Evolutionary conservation across 64 coral and sea anemone species (phyloP), one percentile per base, ranked within the genome.

Genomic region (Montipora cactus): DNA sequence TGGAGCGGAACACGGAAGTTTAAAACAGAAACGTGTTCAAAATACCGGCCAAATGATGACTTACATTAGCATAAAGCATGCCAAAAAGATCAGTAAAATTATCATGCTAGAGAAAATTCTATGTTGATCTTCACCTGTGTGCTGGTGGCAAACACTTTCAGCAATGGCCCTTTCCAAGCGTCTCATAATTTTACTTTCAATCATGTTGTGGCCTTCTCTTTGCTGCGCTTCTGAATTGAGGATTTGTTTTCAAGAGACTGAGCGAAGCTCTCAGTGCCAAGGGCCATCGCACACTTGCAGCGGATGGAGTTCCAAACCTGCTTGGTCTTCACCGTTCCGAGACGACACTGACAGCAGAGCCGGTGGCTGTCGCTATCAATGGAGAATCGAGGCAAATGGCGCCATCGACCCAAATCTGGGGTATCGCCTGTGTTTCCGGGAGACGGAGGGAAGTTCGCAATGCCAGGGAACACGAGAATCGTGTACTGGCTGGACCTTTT

Each of bases 251-350:
- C 3, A 10, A 12, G 91, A 93, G 74, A 93, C 91, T n/a, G 81
- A 93, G 50, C 81, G 91, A 8, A 87, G 91, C 45, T 93, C 81
- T 14, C 81, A 93, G 82, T 93, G 91, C 48, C 91, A 93, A 59
- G 91, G 91, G 12, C 25, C 82, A 1, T 37, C 81, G 46, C 45
- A 74, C 16, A 87, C 91, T 14, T 93, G 91, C 22, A 93, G 83
- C 23, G 75, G 74, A 2, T 93, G 83, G 91, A 93, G 91, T 20
- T 64, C 48, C 45, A 44, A 4, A 5, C 91, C 91, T 3, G 70
- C 91, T 16, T 93, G 91, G 91, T 87, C 91, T 0, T 5, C 5
- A 12, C 21, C 22, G 37, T 93, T 93, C 13, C 91, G 91, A 8
- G 91, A 93, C 77, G 91, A 93, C 53, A 93, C 91, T 8, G 91